phyloP scores from a whole-genome alignment of 2,113 vertebrate species.

The Erythrolamprus reginae region DNA sequence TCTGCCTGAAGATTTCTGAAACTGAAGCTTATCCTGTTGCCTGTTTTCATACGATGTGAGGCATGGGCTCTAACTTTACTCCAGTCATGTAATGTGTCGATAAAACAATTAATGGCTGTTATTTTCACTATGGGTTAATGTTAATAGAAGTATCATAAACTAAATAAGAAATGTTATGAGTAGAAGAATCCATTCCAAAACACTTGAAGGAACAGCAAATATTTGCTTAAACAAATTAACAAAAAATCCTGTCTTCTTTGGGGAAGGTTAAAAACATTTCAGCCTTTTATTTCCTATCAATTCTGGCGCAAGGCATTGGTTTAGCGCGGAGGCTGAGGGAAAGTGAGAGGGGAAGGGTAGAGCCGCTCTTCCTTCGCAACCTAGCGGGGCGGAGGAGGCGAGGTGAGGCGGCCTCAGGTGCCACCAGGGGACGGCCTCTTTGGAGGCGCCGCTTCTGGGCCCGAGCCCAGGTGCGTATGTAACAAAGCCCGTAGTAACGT shows the following conservation, averaged over 20 bases:
- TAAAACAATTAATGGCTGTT: too few species aligned
- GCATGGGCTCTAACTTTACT: background rate
- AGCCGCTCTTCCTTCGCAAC: background rate
- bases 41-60: background rate
- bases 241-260: background rate
- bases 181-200: background rate
- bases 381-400: accelerated
- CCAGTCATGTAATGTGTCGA: background rate
- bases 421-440: background rate
- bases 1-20: background rate
- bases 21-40: background rate
- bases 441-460: background rate
- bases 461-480: background rate
- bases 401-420: background rate
- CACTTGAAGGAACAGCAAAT: background rate
- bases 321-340: background rate
- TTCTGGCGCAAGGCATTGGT: background rate
- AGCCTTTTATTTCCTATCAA: background rate
- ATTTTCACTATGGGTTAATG: background rate
- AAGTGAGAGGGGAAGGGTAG: background rate
- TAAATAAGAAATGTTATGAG: background rate
- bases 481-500: conserved; percentile 45
- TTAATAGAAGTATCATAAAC: background rate
- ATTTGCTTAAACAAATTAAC: background rate
- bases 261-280: background rate